Conservation (phyloP, 1,140 invertebrate genomes). For the Tetramorium simillimum region DNA sequence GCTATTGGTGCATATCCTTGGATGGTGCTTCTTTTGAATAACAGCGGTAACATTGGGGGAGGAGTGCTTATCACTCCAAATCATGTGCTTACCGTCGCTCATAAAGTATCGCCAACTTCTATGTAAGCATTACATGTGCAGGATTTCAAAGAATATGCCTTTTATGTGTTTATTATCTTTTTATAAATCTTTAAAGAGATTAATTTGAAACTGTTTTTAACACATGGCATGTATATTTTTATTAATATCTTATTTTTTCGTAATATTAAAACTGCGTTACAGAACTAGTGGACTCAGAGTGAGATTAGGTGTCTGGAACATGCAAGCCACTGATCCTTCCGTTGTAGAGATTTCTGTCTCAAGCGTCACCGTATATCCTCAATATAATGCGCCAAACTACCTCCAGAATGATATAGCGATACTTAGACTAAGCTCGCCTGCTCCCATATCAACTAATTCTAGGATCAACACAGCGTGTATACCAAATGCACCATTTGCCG, state of each 20-base stretch:
- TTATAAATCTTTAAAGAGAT: not conserved
- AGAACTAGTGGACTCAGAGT: slow-evolving; percentile 86
- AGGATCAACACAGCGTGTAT: slow-evolving; percentile 91
- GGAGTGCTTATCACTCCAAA: slow-evolving; percentile 88
- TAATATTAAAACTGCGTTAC: slow-evolving; percentile 19
- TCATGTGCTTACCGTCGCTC: slow-evolving; percentile 90
- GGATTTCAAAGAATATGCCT: not conserved
- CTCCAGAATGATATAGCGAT: slow-evolving; percentile 90
- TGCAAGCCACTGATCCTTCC: slow-evolving; percentile 86
- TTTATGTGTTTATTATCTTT: not conserved
- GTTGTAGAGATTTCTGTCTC: slow-evolving; percentile 86
- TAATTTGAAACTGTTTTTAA: not conserved
- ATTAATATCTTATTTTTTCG: not conserved
- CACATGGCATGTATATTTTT: not conserved
- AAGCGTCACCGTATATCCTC: slow-evolving; percentile 88
- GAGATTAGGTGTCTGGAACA: slow-evolving; percentile 90
- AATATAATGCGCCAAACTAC: slow-evolving; percentile 87
- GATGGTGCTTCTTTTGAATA: slow-evolving; percentile 85
- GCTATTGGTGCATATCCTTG: slow-evolving; percentile 87
- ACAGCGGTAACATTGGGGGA: slow-evolving; percentile 87
- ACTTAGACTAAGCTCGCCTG: slow-evolving; percentile 86
- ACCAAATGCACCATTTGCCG: slow-evolving; percentile 85
- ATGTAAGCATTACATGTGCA: slow-evolving; percentile 84
- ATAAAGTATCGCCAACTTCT: slow-evolving; percentile 87
- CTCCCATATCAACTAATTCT: slow-evolving; percentile 87